Evolutionary conservation across 2,797 vertebrate genomes (phyloP), one percentile per base, ranked within the genome.

Genomic region (Epinephelus awoara): DNA sequence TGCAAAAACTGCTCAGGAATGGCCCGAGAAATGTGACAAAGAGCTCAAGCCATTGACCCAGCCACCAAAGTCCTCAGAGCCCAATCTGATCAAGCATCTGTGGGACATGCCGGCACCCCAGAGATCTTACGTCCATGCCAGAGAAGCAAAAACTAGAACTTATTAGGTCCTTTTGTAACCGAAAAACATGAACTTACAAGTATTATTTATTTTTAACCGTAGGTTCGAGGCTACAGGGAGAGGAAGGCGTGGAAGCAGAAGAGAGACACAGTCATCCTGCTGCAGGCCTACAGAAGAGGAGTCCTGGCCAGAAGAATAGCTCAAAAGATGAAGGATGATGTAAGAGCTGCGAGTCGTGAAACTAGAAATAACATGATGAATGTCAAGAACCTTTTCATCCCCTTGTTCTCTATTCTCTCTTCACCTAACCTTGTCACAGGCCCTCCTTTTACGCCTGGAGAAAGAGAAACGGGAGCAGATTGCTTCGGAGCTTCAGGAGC

Each of bases 261-360:
- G 88, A 95, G 65, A 75, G 88, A 86, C n/a, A 97, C 97, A 0
- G 92, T 77, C 1, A 14, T 93, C 18, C 27, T 96, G 77, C 95
- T 97, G 57, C 97, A 98, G 88, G 94, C 96, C 0, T 75, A 96
- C 3, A 91, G 95, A 47, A 94, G 96, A 79, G 96, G 96, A 77
- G 2, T 96, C 91, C 79, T 96, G 27, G 94, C 93, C 73, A 95
- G 96, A 59, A 93, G 50, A 34, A 75, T 2, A 8, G 85, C 92
- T 82, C 57, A 19, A 21, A 88, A 47, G 72, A 92, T 92, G 67
- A 96, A 76, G 84, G 86, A 58, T 10, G 86, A 91, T 34, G 96
- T 97, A 84, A 86, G 87, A 58, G 12, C 58, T 57, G 1, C 57
- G 14, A 52, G 29, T 44, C 11, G 13, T 27, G 17, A 40, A 46